Conservation (phyloP, 2,888 invertebrate genomes). For the Pyrrhia umbra region DNA sequence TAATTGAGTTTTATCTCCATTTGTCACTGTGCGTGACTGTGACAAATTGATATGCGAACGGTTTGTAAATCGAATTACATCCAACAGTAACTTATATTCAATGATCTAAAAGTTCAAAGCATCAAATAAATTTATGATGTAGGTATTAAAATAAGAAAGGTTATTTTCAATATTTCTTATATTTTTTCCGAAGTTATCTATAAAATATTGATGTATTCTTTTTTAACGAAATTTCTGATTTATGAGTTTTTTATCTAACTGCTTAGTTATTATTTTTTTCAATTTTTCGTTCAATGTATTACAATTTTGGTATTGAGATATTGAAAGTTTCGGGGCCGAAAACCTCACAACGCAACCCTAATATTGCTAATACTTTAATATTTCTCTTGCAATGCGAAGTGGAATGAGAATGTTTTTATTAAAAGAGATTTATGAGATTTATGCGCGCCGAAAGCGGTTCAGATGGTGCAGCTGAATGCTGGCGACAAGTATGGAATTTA, state of each 20-base stretch:
- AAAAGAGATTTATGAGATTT: conserved; percentile 71
- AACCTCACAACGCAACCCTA: conserved; percentile 17
- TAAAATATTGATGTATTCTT: conserved; percentile 1
- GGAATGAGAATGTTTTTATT: conserved; percentile 73
- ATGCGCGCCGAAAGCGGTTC: conserved; percentile 70
- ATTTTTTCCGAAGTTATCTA: no score
- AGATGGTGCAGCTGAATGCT: conserved; percentile 73
- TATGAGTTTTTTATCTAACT: conserved; percentile 21
- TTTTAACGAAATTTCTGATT: conserved; percentile 13
- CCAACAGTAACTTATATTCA: conserved; percentile 6
- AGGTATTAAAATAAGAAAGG: conserved; percentile 3
- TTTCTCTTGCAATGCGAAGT: conserved; percentile 64
- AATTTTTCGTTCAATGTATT: conserved; percentile 9
- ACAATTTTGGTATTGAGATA: conserved; percentile 31
- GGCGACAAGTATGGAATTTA: conserved; percentile 77
- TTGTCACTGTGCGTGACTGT: conserved; percentile 1
- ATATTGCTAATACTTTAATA: conserved; percentile 63
- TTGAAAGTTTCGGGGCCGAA: conserved; percentile 16
- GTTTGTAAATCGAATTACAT: conserved; percentile 23
- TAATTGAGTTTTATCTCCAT: conserved; percentile 42
- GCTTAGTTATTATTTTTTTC: conserved; percentile 31
- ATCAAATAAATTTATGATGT: not conserved
- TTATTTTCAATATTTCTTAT: conserved; percentile 13
- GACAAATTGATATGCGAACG: conserved; percentile 37
- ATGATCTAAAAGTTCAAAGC: conserved; percentile 14